Conservation (phyloP, 1,140 invertebrate species). For the Wiebesia pumilae region DNA sequence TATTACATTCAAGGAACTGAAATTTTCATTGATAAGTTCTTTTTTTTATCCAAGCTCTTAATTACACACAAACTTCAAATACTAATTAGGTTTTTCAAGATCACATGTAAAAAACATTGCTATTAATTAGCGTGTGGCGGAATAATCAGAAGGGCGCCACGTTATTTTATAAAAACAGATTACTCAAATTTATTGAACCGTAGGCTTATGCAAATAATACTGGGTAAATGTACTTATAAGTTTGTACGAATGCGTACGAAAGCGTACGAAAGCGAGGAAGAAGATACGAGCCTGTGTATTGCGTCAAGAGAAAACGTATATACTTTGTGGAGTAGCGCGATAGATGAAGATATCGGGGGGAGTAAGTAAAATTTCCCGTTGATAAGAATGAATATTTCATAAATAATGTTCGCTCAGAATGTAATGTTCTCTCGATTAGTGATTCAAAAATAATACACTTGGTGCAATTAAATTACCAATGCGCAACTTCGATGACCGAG, state of each 20-base stretch:
- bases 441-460: neutral
- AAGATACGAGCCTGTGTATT: neutral
- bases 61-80: neutral
- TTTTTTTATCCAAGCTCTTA: neutral
- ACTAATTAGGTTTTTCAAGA: neutral
- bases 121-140: neutral
- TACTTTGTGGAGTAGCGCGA: neutral
- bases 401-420: conserved; percentile 15
- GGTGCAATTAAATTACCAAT: neutral
- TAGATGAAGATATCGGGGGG: conserved; percentile 31
- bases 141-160: neutral
- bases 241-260: neutral
- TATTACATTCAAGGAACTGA: no score
- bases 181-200: neutral
- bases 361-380: neutral
- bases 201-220: neutral
- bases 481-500: neutral
- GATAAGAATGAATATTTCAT: conserved; percentile 21
- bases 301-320: neutral
- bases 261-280: neutral
- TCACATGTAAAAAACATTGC: neutral
- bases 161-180: neutral
- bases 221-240: neutral
- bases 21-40: no score
- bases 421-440: neutral